Percentiles rank a stretch among this genome's conserved stretches.
These are phyloP conservation scores for Drosophila vallismaia DNA, from an alignment of 2,888 invertebrate genomes.

Conservation along the genomic window DNA sequence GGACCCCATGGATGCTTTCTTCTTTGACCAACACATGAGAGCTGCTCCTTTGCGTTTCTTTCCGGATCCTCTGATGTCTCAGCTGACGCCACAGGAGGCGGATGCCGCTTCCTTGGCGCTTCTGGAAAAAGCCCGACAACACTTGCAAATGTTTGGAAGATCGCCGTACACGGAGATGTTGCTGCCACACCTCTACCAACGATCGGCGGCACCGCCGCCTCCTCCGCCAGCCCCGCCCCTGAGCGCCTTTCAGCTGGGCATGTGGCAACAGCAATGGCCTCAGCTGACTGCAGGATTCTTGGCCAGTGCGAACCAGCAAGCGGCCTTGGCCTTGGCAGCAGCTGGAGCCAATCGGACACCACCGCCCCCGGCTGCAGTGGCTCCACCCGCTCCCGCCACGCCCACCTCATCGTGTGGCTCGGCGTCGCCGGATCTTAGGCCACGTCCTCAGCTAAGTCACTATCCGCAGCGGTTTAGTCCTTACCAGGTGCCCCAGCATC, in stretches of 20 bases:
- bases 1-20: constrained; percentile 84
- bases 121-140: constrained; percentile 84
- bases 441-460: constrained; percentile 80
- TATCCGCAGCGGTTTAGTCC: constrained; percentile 82
- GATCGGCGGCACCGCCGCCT: constrained; percentile 74
- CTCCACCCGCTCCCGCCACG: constrained; percentile 77
- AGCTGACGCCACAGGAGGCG: constrained; percentile 83
- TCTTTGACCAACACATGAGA: constrained; percentile 83
- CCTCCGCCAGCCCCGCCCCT: constrained; percentile 72
- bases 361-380: constrained; percentile 67
- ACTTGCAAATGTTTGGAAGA: constrained; percentile 84
- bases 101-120: constrained; percentile 83
- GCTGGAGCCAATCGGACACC: constrained; percentile 74
- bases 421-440: constrained; percentile 83
- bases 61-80: constrained; percentile 83
- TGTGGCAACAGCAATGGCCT: constrained; percentile 85
- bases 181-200: constrained; percentile 84
- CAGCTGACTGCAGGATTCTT: constrained; percentile 84
- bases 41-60: constrained; percentile 83
- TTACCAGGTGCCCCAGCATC: constrained; percentile 80
- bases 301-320: constrained; percentile 83
- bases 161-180: constrained; percentile 84
- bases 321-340: constrained; percentile 80
- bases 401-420: constrained; percentile 83
- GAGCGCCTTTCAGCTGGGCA: constrained; percentile 83